Conservation (phyloP, 2,113 vertebrate species). For the Dipodomys spectabilis region DNA sequence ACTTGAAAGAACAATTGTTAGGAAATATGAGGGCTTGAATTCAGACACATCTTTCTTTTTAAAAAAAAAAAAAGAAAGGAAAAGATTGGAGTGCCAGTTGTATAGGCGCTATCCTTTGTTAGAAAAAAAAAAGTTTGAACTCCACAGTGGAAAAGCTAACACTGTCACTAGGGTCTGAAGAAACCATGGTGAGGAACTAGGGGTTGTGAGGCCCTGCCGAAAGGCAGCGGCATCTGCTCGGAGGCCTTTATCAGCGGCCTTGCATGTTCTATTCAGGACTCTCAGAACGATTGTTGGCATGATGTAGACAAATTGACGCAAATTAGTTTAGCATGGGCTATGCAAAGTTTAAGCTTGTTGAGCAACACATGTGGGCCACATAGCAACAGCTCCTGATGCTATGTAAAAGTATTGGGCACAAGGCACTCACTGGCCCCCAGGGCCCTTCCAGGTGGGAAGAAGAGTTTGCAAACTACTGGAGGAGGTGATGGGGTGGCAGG, state of each 20-base stretch:
- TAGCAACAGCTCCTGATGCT: constrained; percentile 85
- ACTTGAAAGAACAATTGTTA: constrained; percentile 23
- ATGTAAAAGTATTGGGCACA: constrained; percentile 43
- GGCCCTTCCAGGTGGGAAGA: not conserved
- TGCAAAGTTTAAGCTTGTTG: constrained; percentile 88
- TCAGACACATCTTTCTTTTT: constrained; percentile 70
- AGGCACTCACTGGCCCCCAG: not conserved
- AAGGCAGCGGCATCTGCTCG: constrained; percentile 87
- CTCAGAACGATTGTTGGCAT: constrained; percentile 87
- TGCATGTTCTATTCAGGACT: constrained; percentile 85
- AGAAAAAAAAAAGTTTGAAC: constrained; percentile 83
- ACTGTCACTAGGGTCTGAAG: constrained; percentile 90
- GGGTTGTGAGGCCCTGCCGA: constrained; percentile 81
- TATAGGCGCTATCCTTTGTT: constrained; percentile 83
- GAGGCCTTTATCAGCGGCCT: constrained; percentile 86
- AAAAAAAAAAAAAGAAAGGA: constrained; percentile 35
- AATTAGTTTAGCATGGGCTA: constrained; percentile 91
- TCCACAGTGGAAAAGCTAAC: constrained; percentile 89
- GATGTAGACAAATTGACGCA: constrained; percentile 93
- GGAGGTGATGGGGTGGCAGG: not conserved
- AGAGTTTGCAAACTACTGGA: not conserved
- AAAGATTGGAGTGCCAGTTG: constrained; percentile 82
- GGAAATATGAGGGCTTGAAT: constrained; percentile 76
- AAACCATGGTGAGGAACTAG: constrained; percentile 92
- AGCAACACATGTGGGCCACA: constrained; percentile 81